Percentiles rank a stretch among this genome's conserved stretches.
phyloP scores from a whole-genome alignment of 1,140 invertebrate species.

The Triops longicaudatus region DNA sequence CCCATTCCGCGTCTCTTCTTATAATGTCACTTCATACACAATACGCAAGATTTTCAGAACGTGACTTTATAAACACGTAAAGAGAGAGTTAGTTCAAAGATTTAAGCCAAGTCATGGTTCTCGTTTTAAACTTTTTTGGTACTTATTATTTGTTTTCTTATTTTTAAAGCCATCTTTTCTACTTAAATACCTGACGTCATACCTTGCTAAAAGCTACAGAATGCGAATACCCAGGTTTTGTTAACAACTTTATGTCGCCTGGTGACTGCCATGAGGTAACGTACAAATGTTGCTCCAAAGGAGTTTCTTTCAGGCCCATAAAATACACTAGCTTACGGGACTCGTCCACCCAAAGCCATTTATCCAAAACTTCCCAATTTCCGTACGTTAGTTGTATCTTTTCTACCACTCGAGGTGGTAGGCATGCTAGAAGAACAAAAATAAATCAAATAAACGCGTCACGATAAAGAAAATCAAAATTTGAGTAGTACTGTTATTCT shows the following conservation, averaged over 20 bases:
- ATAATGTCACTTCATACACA: no score
- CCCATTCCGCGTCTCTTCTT: no score
- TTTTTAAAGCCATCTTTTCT: not conserved
- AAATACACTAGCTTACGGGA: slow-evolving; percentile 66
- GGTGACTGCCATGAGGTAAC: slow-evolving; percentile 60
- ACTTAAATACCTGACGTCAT: slow-evolving; percentile 28
- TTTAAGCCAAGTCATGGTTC: no score
- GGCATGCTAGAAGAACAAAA: slow-evolving; percentile 9
- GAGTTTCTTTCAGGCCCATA: slow-evolving; percentile 65
- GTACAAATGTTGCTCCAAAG: slow-evolving; percentile 74
- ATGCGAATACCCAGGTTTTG: slow-evolving; percentile 64
- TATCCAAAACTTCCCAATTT: slow-evolving; percentile 71
- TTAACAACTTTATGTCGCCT: slow-evolving; percentile 54
- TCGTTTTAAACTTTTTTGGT: not conserved
- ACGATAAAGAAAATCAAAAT: slow-evolving; percentile 17
- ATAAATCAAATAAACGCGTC: not conserved
- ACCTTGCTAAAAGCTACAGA: slow-evolving; percentile 57
- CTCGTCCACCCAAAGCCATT: slow-evolving; percentile 68
- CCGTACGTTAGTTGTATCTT: slow-evolving; percentile 65
- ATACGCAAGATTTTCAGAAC: no score
- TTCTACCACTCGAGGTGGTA: slow-evolving; percentile 44
- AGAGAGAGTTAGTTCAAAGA: no score
- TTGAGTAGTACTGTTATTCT: slow-evolving; percentile 5
- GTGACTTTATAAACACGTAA: no score
- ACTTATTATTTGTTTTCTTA: not conserved